phyloP scores from a whole-genome alignment of 2,113 vertebrate genomes.

The Caloenas nicobarica region DNA sequence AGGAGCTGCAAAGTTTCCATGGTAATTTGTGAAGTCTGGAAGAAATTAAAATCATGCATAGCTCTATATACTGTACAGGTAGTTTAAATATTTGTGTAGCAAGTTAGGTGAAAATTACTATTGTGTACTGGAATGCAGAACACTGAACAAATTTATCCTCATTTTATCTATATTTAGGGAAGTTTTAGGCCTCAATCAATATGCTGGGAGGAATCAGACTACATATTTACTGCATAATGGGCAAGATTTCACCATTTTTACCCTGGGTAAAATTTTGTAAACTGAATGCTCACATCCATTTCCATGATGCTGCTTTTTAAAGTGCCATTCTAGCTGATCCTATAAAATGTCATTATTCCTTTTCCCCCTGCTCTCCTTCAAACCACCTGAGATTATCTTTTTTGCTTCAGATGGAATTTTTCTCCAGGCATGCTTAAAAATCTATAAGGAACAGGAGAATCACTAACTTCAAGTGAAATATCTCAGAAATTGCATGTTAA shows the following conservation, averaged over 20 bases:
- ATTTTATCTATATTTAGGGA: background rate
- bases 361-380: background rate
- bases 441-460: background rate
- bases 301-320: background rate
- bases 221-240: background rate
- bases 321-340: background rate
- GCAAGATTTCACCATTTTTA: background rate
- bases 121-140: background rate
- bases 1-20: conserved; percentile 54
- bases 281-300: background rate
- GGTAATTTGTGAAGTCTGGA: conserved; percentile 54
- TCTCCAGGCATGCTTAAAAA: background rate
- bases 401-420: background rate
- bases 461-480: background rate
- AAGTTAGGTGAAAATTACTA: background rate
- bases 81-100: conserved; percentile 12
- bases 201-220: background rate
- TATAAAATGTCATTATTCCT: background rate
- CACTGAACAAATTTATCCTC: background rate
- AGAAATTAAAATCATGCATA: conserved; percentile 6
- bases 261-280: background rate
- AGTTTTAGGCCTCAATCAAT: background rate
- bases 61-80: background rate
- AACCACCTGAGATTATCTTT: background rate
- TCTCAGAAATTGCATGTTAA: background rate